A percentile compares a stretch with the other conserved stretches of the same genome.
phyloP scores from a whole-genome alignment of 1,140 invertebrate species.

The Bombus pascuorum region DNA sequence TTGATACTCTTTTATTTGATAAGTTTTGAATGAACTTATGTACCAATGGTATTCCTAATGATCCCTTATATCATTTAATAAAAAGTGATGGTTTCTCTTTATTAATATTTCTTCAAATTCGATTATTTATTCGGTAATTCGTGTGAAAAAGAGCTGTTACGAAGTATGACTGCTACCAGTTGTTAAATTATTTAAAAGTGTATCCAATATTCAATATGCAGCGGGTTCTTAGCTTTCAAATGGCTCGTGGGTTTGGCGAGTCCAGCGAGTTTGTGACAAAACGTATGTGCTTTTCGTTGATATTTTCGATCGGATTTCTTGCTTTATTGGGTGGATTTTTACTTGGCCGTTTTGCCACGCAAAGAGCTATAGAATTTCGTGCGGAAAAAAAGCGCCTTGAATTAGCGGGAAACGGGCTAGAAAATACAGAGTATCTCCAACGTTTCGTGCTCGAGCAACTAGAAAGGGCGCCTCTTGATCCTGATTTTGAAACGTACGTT shows the following conservation, averaged over 20 bases:
- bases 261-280: constrained; percentile 82
- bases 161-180: neutral
- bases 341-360: constrained; percentile 78
- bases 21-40: neutral
- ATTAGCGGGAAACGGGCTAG: constrained; percentile 74
- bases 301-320: constrained; percentile 81
- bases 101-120: neutral
- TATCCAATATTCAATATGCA: constrained; percentile 69
- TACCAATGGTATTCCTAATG: neutral
- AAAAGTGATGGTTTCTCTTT: neutral
- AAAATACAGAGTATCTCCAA: constrained; percentile 68
- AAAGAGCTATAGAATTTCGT: constrained; percentile 72
- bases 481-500: constrained; percentile 49
- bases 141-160: neutral
- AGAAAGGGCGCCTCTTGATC: constrained; percentile 60
- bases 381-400: constrained; percentile 69
- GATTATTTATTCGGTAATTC: neutral
- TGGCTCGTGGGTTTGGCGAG: constrained; percentile 74
- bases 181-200: neutral
- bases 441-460: constrained; percentile 65
- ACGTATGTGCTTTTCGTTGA: constrained; percentile 82
- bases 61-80: neutral
- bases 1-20: neutral
- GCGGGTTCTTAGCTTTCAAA: constrained; percentile 79
- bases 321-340: constrained; percentile 81